Conservation (phyloP, 2,888 invertebrate genomes). For the Tenthredo distinguenda region DNA sequence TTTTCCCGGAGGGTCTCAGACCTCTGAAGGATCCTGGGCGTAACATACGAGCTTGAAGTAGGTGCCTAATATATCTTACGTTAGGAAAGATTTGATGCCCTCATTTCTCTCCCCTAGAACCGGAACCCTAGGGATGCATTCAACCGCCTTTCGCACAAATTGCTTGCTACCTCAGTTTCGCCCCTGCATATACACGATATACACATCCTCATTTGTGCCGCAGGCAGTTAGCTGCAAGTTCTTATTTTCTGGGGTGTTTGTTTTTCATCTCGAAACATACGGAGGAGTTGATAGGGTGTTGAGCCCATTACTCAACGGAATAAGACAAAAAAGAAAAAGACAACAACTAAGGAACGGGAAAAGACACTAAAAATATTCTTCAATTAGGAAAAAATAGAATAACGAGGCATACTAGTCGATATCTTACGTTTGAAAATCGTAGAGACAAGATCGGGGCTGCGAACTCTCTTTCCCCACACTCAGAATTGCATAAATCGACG, state of each 20-base stretch:
- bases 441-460: not conserved
- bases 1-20: not conserved
- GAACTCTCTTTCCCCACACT: not conserved
- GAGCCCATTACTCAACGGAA: not conserved
- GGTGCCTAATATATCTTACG: not conserved
- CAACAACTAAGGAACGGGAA: not conserved
- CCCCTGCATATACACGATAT: not conserved
- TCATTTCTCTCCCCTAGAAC: not conserved
- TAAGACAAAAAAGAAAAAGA: not conserved
- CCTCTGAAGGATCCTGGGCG: not conserved
- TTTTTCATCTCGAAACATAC: not conserved
- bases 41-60: not conserved
- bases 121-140: constrained; percentile 14
- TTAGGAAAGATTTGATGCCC: constrained; percentile 25
- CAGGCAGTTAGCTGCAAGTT: constrained; percentile 17
- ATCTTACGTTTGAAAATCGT: not conserved
- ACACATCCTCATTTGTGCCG: constrained; percentile 7
- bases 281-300: not conserved
- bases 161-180: constrained; percentile 21
- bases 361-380: not conserved
- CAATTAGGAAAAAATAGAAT: not conserved
- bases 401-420: not conserved
- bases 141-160: constrained; percentile 38
- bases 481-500: constrained; percentile 8
- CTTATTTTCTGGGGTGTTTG: not conserved